Conservation (phyloP, 2,113 vertebrate species). For the Colistium nudipinnis region DNA sequence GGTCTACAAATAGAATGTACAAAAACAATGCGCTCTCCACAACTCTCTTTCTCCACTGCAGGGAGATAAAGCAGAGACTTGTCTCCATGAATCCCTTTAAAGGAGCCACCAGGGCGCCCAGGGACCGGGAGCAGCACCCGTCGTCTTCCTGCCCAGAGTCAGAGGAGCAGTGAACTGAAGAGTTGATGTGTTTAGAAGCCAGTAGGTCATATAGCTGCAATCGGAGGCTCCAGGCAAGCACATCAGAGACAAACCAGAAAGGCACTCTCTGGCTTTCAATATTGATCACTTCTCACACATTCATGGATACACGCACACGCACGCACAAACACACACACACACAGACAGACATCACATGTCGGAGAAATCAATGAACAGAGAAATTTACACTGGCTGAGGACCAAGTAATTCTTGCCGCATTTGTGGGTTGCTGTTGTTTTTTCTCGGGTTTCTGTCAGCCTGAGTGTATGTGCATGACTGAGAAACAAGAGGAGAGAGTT, state of each 20-base stretch:
- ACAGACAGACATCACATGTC: constrained; percentile 58
- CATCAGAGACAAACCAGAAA: constrained; percentile 71
- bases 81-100: constrained; percentile 48
- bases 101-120: constrained; percentile 54
- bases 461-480: constrained; percentile 39
- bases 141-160: constrained; percentile 50
- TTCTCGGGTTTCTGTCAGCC: constrained; percentile 31
- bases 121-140: constrained; percentile 48
- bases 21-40: constrained; percentile 16
- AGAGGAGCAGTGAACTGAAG: constrained; percentile 55
- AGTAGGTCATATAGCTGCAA: constrained; percentile 58
- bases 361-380: constrained; percentile 80
- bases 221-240: constrained; percentile 65
- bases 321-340: constrained; percentile 23
- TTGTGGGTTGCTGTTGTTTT: constrained; percentile 18
- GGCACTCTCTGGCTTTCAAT: constrained; percentile 74
- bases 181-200: constrained; percentile 56
- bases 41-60: constrained; percentile 12
- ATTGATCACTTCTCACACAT: constrained; percentile 72
- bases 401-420: constrained; percentile 56
- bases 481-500: constrained; percentile 42
- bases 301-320: constrained; percentile 34
- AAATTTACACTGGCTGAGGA: constrained; percentile 71
- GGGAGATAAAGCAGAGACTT: constrained; percentile 35
- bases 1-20: constrained; percentile 22